Percentiles rank a stretch among this genome's conserved stretches.
Conservation (phyloP, 2,888 invertebrate genomes). For the Pantelozetes paolii region DNA sequence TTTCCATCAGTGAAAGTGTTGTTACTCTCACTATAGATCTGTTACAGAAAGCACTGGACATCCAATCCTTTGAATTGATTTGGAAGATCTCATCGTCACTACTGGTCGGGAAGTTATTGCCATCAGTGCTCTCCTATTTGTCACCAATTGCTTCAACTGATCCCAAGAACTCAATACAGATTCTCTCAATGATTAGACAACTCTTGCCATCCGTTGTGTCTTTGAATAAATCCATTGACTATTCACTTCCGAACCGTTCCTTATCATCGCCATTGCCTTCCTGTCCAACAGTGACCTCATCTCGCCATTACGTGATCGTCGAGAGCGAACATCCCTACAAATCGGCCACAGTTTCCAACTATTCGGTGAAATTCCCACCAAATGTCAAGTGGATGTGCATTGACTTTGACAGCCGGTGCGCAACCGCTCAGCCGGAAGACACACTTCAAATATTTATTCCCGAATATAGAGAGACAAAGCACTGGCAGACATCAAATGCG, state of each 20-base stretch:
- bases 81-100: conserved; percentile 55
- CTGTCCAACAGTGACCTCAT: conserved; percentile 61
- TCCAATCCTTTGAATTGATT: conserved; percentile 17
- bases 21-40: conserved; percentile 22
- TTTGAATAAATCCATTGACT: conserved; percentile 61
- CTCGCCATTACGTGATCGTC: conserved; percentile 81
- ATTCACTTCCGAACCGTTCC: conserved; percentile 16
- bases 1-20: conserved; percentile 32
- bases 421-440: conserved; percentile 90
- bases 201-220: conserved; percentile 81
- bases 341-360: conserved; percentile 76
- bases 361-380: conserved; percentile 80
- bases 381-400: conserved; percentile 85
- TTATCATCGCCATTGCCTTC: conserved; percentile 37
- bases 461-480: conserved; percentile 9
- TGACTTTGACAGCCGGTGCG: conserved; percentile 86
- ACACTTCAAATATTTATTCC: conserved; percentile 54
- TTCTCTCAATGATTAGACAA: conserved; percentile 78
- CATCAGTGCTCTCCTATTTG: conserved; percentile 77
- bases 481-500: conserved; percentile 7
- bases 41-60: conserved; percentile 20
- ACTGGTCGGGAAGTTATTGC: conserved; percentile 71
- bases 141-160: conserved; percentile 75
- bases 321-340: conserved; percentile 97
- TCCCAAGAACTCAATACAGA: conserved; percentile 67